phyloP scores from a whole-genome alignment of 2,888 invertebrate genomes.

The Catocala fraxini region DNA sequence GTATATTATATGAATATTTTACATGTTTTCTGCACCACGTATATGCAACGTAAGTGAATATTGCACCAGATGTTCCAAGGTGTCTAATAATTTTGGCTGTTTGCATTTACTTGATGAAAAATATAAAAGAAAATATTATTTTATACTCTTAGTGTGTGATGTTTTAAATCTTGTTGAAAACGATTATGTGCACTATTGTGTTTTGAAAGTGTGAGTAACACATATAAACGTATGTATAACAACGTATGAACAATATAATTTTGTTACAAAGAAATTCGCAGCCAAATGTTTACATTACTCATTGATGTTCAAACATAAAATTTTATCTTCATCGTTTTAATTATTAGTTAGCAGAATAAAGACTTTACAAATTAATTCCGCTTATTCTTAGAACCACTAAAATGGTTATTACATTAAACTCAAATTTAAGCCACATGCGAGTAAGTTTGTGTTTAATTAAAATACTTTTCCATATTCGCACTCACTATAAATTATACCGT shows the following conservation, averaged over 20 bases:
- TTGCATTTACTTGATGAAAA: too few species aligned
- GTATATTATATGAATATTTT: conserved; percentile 14
- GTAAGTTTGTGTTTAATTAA: too few species aligned
- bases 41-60: not conserved
- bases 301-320: conserved; percentile 36
- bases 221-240: too few species aligned
- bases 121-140: too few species aligned
- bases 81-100: not conserved
- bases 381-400: conserved; percentile 41
- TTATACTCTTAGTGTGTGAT: too few species aligned
- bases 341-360: conserved; percentile 41
- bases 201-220: too few species aligned
- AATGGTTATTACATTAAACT: conserved; percentile 24
- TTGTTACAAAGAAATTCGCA: conserved; percentile 25
- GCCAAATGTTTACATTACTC: conserved; percentile 27
- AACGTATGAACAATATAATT: too few species aligned
- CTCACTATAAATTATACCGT: not conserved
- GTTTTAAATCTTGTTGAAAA: too few species aligned
- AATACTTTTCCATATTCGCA: too few species aligned
- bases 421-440: conserved; percentile 28
- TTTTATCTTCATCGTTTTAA: conserved; percentile 38
- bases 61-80: conserved; percentile 10
- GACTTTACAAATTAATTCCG: conserved; percentile 39
- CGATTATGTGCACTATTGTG: too few species aligned
- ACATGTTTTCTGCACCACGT: conserved; percentile 1